A percentile compares a stretch with the other conserved stretches of the same genome.
These are phyloP conservation scores for Acleris emargana DNA, from an alignment of 2,888 invertebrate genomes.

Conservation along the genomic window DNA sequence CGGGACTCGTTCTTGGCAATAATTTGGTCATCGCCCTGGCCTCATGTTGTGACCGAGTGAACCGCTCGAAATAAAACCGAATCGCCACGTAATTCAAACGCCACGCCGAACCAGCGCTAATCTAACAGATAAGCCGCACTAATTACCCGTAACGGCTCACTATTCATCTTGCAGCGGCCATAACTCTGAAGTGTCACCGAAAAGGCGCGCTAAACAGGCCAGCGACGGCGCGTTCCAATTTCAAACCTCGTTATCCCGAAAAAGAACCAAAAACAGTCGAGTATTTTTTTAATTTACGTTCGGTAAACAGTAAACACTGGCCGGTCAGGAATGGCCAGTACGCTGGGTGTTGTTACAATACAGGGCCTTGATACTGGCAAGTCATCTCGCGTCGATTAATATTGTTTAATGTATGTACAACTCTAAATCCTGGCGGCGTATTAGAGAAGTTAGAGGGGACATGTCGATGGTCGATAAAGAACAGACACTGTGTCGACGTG, in stretches of 20 bases:
- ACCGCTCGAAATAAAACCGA: conserved; percentile 39
- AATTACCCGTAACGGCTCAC: conserved; percentile 62
- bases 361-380: conserved; percentile 65
- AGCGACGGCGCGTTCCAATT: conserved; percentile 72
- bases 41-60: conserved; percentile 47
- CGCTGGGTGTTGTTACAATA: conserved; percentile 60
- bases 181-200: conserved; percentile 62
- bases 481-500: conserved; percentile 32
- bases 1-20: conserved; percentile 74
- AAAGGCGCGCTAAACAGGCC: conserved; percentile 66
- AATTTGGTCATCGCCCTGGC: conserved; percentile 77
- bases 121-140: conserved; percentile 64
- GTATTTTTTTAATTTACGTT: conserved; percentile 59
- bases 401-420: conserved; percentile 69
- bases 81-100: conserved; percentile 42
- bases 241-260: conserved; percentile 71
- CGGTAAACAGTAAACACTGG: conserved; percentile 53
- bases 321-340: conserved; percentile 44
- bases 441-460: conserved; percentile 66
- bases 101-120: conserved; percentile 53
- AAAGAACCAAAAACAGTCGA: conserved; percentile 52
- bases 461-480: conserved; percentile 32
- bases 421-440: conserved; percentile 68
- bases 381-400: conserved; percentile 77
- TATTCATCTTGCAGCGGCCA: conserved; percentile 59